A percentile compares a stretch with the other conserved stretches of the same genome.
Evolutionary conservation across 2,888 invertebrate genomes (phyloP).

Genomic region (Chaetoderma sp.): DNA sequence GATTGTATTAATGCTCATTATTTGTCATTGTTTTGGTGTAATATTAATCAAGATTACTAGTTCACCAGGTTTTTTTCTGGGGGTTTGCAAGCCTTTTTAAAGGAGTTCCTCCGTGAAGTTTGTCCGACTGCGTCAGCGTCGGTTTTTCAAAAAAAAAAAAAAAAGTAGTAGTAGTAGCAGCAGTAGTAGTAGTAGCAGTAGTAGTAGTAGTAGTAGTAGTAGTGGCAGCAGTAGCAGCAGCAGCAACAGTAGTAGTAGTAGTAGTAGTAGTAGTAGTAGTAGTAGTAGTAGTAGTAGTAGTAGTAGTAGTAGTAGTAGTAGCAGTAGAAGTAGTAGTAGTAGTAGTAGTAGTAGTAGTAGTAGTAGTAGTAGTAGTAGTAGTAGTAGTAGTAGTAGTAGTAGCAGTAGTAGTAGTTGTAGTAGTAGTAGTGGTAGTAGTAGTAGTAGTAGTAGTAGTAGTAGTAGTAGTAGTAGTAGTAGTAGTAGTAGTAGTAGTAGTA

Average conservation of each 20-base stretch:
- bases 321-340: conserved; percentile 18
- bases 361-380: conserved; percentile 14
- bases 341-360: conserved; percentile 20
- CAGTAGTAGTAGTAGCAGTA: too few species aligned
- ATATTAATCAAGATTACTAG: too few species aligned
- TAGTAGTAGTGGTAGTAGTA: conserved; percentile 10
- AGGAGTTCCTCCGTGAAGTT: too few species aligned
- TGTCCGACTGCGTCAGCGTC: too few species aligned
- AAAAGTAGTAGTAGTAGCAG: too few species aligned
- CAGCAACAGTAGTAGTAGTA: conserved; percentile 27
- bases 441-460: conserved; percentile 5
- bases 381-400: conserved; percentile 16
- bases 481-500: conserved; percentile 5
- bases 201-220: too few species aligned
- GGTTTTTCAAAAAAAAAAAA: too few species aligned
- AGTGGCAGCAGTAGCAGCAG: too few species aligned
- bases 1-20: too few species aligned
- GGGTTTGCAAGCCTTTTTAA: too few species aligned
- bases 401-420: conserved; percentile 13
- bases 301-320: conserved; percentile 20
- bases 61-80: too few species aligned
- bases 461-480: conserved; percentile 10
- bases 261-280: conserved; percentile 16
- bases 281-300: conserved; percentile 24
- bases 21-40: too few species aligned